A percentile compares a stretch with the other conserved stretches of the same genome.
Conservation (phyloP, 2,797 vertebrate genomes). For the Sebastes vulpes region DNA sequence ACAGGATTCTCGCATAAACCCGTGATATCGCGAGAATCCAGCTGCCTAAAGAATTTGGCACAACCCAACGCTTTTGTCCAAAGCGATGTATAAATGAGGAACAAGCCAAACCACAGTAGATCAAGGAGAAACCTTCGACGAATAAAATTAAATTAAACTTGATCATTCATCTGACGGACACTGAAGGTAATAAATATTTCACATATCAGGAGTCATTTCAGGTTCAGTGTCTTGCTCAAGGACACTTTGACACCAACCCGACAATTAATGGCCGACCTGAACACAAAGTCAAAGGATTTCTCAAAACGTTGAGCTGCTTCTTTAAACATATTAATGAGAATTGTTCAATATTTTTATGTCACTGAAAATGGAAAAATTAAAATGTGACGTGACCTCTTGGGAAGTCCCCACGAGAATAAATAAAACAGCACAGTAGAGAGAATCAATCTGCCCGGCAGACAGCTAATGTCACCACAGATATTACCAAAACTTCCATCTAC, state of each 20-base stretch:
- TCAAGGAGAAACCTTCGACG: no score
- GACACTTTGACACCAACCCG: background rate
- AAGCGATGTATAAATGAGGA: no score
- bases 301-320: background rate
- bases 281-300: no score
- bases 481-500: background rate
- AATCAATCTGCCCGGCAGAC: slow-evolving; percentile 14
- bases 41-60: no score
- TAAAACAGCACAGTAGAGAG: background rate
- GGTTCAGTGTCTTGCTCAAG: background rate
- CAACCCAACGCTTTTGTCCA: no score
- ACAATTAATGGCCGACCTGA: background rate
- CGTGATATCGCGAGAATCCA: no score
- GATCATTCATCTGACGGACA: no score
- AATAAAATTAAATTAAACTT: no score
- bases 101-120: no score
- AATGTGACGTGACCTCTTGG: background rate
- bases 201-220: background rate
- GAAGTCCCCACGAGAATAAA: background rate
- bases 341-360: background rate
- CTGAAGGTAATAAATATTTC: no score
- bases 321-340: background rate
- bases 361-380: no score
- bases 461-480: background rate
- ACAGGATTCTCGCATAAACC: no score